Base-by-base conservation (phyloP, 2,888 invertebrate species). In the Pocota personata region DNA sequence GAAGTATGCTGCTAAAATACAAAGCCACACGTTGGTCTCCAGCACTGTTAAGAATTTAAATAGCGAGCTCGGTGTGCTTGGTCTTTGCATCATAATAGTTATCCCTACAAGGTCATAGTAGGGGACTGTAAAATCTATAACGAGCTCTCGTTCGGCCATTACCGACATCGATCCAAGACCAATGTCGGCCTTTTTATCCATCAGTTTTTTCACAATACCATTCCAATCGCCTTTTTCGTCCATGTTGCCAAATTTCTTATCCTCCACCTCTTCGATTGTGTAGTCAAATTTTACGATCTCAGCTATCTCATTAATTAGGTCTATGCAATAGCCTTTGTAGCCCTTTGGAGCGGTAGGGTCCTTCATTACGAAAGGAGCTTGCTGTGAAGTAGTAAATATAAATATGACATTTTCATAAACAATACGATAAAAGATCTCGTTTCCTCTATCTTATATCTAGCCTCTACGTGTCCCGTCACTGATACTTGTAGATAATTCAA, bases 101-200 rank as follows among this genome's bases (percentile, higher is more conserved):
- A 98, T 97, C 0, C 99, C 99, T 0, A 99, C 99, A 88, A 99
- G 94, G 93, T 99, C 99, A 92, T 99, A 99, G 92, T 98, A 99
- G 0, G 99, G 99, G 0, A 99, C 98, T 0, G 99, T 99, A 91
- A 99, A 99, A 92, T 99, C 99, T 1, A 99, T 97, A 0, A 98
- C 98, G 90, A 97, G 97, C 93, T 98, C 98, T 40, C 99, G 93
- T 89, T 99, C 99, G 0, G 99, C 98, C 98, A 98, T 99, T 0
- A 99, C 98, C 0, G 98, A 98, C 91, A 99, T 94, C 0, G 98
- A 97, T 1, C 98, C 97, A 7, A 99, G 92, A 0, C 97, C 98
- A 88, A 99, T 98, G 91, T 99, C 99, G 0, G 98, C 99, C 89
- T 95, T 94, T 94, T 97, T 96, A 89, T 97, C 96, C 72, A 96